Conservation (phyloP, 1,140 invertebrate species). For the Leptinotarsa undecemlineata region DNA sequence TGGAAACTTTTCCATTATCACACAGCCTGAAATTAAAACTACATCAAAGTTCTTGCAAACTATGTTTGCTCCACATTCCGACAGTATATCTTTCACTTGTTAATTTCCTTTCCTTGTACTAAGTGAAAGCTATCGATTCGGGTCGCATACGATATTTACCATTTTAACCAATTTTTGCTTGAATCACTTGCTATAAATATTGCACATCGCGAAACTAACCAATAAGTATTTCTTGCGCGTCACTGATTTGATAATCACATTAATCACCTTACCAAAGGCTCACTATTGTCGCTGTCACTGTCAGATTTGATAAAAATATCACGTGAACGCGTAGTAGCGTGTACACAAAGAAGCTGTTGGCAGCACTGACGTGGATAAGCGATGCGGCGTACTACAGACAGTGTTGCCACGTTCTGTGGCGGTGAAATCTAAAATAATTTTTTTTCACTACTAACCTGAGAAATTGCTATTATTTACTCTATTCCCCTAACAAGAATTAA, state of each 20-base stretch:
- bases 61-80: constrained; percentile 2
- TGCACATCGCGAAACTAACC: neutral
- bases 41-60: neutral
- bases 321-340: too few species aligned
- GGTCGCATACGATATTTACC: constrained; percentile 6
- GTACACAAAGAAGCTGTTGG: too few species aligned
- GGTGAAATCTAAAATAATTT: too few species aligned
- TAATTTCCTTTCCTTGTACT: constrained; percentile 2
- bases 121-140: constrained; percentile 8
- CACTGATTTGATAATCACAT: neutral
- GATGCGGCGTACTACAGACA: too few species aligned
- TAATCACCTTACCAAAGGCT: neutral
- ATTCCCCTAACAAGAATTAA: too few species aligned
- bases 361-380: too few species aligned
- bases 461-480: too few species aligned
- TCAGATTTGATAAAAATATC: neutral
- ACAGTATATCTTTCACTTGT: constrained; percentile 6
- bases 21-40: neutral
- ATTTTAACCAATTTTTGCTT: neutral
- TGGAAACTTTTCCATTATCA: constrained; percentile 60
- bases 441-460: too few species aligned
- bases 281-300: constrained; percentile 5
- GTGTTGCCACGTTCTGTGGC: too few species aligned
- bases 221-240: neutral
- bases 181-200: neutral